Evolutionary conservation across 2,888 invertebrate species (phyloP).

Genomic region (Eremobia ochroleuca): DNA sequence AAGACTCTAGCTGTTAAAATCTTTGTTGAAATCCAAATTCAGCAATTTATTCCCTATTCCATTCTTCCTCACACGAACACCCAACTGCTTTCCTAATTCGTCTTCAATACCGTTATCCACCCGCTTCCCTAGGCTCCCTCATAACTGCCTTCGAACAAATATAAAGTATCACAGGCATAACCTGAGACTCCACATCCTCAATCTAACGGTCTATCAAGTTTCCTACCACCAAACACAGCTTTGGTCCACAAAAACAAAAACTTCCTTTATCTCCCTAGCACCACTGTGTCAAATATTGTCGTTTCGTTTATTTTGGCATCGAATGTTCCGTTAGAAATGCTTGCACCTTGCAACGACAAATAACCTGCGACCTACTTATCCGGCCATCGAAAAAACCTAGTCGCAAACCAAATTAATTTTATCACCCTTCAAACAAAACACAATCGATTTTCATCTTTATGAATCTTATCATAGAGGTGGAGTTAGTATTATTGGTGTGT

Average conservation of each 20-base stretch:
- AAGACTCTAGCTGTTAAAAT: too few relatives aligned
- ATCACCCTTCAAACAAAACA: background rate
- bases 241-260: slow-evolving; percentile 79
- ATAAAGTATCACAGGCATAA: background rate
- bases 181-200: slow-evolving; percentile 42
- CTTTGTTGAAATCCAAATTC: too few relatives aligned
- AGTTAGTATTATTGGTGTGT: background rate
- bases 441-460: slow-evolving; percentile 19
- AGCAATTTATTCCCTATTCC: too few relatives aligned
- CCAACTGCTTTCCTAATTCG: too few relatives aligned
- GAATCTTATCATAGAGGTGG: background rate
- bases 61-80: too few relatives aligned
- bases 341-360: slow-evolving; percentile 90
- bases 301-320: slow-evolving; percentile 86
- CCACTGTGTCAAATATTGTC: slow-evolving; percentile 80
- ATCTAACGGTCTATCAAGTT: slow-evolving; percentile 63
- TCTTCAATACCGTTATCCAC: background rate
- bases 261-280: slow-evolving; percentile 82
- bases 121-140: background rate
- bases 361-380: slow-evolving; percentile 90
- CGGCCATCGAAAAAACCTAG: slow-evolving; percentile 80
- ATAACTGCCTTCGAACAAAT: background rate
- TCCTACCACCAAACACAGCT: slow-evolving; percentile 75
- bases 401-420: slow-evolving; percentile 58
- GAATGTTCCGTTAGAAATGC: slow-evolving; percentile 84